A percentile compares a stretch with the other conserved stretches of the same genome.
These are phyloP conservation scores for Pheosia tremula DNA, from an alignment of 2,888 invertebrate genomes.

Conservation along the genomic window DNA sequence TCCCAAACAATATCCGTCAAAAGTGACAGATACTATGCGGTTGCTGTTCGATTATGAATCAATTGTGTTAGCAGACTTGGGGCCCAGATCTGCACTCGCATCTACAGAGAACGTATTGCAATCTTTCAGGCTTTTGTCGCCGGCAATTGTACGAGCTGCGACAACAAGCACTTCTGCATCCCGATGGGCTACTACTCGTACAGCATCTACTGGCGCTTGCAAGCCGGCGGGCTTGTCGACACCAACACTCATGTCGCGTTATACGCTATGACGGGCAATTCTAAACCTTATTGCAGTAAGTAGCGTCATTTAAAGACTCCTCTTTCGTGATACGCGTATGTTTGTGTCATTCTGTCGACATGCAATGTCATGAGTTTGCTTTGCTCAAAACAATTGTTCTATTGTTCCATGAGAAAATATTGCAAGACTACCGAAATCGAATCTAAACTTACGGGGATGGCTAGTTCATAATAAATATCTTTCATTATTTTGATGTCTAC, in stretches of 20 bases:
- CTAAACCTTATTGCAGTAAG: conserved; percentile 91
- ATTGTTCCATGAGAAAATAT: no score
- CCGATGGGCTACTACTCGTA: conserved; percentile 88
- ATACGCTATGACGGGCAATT: conserved; percentile 89
- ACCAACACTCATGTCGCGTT: conserved; percentile 83
- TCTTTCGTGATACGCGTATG: no score
- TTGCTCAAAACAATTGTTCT: background rate
- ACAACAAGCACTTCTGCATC: conserved; percentile 87
- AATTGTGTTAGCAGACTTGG: no score
- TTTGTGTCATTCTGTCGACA: no score
- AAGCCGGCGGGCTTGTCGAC: conserved; percentile 69
- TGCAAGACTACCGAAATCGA: no score
- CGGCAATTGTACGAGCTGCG: conserved; percentile 89
- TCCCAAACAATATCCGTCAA: no score
- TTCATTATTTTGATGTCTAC: no score
- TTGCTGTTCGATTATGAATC: no score
- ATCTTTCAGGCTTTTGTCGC: conserved; percentile 86
- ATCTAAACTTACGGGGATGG: no score
- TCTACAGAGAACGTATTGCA: background rate
- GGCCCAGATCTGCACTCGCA: no score
- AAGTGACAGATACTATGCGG: no score
- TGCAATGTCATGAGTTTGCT: background rate
- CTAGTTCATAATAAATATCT: no score
- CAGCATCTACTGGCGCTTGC: conserved; percentile 78
- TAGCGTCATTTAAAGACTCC: conserved; percentile 23